Evolutionary conservation across 2,888 invertebrate species (phyloP), one percentile per base, ranked within the genome.

Genomic region (Eupeodes luniger): DNA sequence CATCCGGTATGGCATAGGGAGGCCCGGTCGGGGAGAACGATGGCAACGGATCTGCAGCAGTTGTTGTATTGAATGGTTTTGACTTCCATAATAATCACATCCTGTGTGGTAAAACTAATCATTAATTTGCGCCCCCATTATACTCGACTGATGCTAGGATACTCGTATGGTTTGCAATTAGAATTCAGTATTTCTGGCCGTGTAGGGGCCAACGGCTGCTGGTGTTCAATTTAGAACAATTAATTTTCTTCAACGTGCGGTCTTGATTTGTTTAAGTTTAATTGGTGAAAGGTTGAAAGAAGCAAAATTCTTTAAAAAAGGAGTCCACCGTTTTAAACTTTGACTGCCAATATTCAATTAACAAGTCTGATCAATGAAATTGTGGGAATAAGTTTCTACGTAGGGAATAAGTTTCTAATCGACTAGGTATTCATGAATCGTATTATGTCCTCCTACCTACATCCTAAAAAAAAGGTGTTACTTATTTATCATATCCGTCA

Each of bases 41-140:
- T n/a, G 67, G 53, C 16, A 66, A 9, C 9, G 75, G 70, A 87
- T 84, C 84, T 77, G 80, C 76, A 69, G 19, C 40, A 70, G 16
- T 59, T 36, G 69, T 86, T 78, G 70, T 87, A 81, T 84, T 84
- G 87, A 87, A 84, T 84, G 84, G 72, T 80, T 87, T 83, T 77
- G 84, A 81, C 80, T 84, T 72, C 77, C 87, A 83, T 84, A 87
- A 83, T 87, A 87, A 83, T 87, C 81, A 84, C 84, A 87, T 87
- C 87, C 87, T 87, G 84, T 87, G 80, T 72, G 81, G 80, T 80
- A 84, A 80, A 87, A 87, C 76, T 87, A 84, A 87, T 85, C 85
- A 85, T 87, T 87, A 87, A 87, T 87, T 87, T 84, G 84, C 55
- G 74, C 53, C 53, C 57, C 62, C 67, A 74, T 84, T 72, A 81